Evolutionary conservation across 2,797 vertebrate species (phyloP), one percentile per base, ranked within the genome.

Genomic region (Rachycentron canadum): DNA sequence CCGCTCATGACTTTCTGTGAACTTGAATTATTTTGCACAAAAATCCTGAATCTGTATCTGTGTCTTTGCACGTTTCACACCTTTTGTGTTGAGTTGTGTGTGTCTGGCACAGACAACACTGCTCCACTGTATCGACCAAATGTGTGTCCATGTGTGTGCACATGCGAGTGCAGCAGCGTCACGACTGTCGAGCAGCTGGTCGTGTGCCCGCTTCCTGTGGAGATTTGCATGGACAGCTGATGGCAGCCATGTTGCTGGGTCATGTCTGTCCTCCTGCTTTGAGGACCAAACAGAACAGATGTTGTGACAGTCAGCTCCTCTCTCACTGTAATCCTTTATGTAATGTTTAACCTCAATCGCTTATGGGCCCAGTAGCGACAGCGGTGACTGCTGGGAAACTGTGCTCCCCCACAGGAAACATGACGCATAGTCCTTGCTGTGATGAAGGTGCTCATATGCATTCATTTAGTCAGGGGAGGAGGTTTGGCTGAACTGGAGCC

Each of bases 251-350:
- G 67, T 69, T 71, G 81, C 61, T 16, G 67, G 66, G 52, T 79
- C 69, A 55, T 14, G 62, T 66, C 74, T 62, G 75, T 84, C 76
- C 73, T 62, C 21, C 56, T 32, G 61, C 74, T 76, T 52, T 63
- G 60, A 77, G 56, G 68, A 72, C 49, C 62, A 19, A 72, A 69
- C 49, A 3, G 73, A 86, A 38, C 89, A 91, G 89, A 84, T 91
- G 89, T 88, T 78, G 0, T 49, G 65, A 76, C 87, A 59, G 78
- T 78, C 79, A 16, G 72, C n/a, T 74, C 57, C 6, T 43, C 6
- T 43, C 67, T 73, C 74, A 6, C 87, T 53, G 34, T 88, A 90
- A 90, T 90, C 89, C 86, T 85, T 89, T 90, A 89, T 86, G 85
- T 85, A 91, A 90, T 57, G 81, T 81, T 88, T 59, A 73, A 64